Evolutionary conservation across 2,113 vertebrate genomes (phyloP).

Genomic region (Poecilia latipinna): DNA sequence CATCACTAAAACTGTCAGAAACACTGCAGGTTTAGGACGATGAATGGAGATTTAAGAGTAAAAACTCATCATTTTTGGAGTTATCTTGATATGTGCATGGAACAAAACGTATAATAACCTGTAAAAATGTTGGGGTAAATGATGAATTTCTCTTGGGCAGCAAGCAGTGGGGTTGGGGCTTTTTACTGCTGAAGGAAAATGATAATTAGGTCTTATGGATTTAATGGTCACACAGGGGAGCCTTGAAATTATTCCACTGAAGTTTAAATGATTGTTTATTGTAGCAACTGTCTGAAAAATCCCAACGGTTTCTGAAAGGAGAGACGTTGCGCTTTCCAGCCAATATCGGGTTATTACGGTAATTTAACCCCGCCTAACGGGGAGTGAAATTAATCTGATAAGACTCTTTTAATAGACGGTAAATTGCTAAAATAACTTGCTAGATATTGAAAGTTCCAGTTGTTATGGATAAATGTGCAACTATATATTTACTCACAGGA

Average conservation of each 20-base stretch:
- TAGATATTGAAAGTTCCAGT: no score
- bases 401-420: no score
- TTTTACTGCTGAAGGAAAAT: constrained; percentile 34
- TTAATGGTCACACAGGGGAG: constrained; percentile 47
- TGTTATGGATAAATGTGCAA: no score
- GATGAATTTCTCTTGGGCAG: constrained; percentile 45
- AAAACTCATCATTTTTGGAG: background rate
- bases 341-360: no score
- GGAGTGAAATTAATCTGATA: no score
- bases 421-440: no score
- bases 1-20: constrained; percentile 17
- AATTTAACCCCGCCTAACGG: no score
- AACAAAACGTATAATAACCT: no score
- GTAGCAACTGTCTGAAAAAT: background rate
- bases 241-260: constrained; percentile 27
- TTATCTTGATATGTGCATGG: no score
- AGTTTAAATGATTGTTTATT: constrained; percentile 28
- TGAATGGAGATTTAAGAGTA: background rate
- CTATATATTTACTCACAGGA: no score
- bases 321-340: no score
- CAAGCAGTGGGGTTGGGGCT: constrained; percentile 43
- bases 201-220: constrained; percentile 6
- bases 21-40: background rate
- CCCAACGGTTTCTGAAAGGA: no score
- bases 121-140: constrained; percentile 14